Evolutionary conservation across 2,797 vertebrate species (phyloP).

Genomic region (Harpagifer antarcticus): DNA sequence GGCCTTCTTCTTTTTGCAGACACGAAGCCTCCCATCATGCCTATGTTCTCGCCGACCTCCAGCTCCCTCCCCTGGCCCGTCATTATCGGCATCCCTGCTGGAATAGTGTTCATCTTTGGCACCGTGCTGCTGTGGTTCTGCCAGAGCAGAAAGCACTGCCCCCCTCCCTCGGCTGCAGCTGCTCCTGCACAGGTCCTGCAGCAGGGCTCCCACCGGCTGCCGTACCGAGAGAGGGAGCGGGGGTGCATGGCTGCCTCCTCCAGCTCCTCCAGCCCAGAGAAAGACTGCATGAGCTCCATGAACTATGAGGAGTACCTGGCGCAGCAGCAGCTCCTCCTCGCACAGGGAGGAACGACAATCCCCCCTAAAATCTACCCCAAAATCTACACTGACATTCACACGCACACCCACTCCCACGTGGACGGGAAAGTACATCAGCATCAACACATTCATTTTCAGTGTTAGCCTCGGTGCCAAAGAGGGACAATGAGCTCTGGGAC

Average conservation of each 20-base stretch:
- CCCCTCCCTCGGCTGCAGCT: slow-evolving; percentile 68
- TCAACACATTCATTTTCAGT: slow-evolving; percentile 96
- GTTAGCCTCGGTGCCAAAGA: slow-evolving; percentile 82
- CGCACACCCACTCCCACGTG: slow-evolving; percentile 91
- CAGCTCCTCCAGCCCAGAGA: slow-evolving; percentile 84
- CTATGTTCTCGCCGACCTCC: slow-evolving; percentile 84
- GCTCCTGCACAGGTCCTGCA: slow-evolving; percentile 77
- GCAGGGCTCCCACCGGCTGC: slow-evolving; percentile 71
- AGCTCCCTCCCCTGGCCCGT: slow-evolving; percentile 96
- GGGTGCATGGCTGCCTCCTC: slow-evolving; percentile 53
- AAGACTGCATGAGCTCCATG: slow-evolving; percentile 90
- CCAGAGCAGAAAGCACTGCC: slow-evolving; percentile 95
- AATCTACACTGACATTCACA: slow-evolving; percentile 97
- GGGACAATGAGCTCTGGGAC: slow-evolving; percentile 47
- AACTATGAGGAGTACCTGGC: slow-evolving; percentile 94
- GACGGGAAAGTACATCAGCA: slow-evolving; percentile 96
- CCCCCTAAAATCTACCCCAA: slow-evolving; percentile 95
- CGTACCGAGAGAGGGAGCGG: slow-evolving; percentile 78
- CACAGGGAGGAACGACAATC: slow-evolving; percentile 78
- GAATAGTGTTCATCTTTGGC: slow-evolving; percentile 96
- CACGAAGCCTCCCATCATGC: slow-evolving; percentile 90
- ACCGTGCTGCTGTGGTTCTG: slow-evolving; percentile 97
- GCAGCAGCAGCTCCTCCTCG: slow-evolving; percentile 89
- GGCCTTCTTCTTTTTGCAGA: slow-evolving; percentile 79
- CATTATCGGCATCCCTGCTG: slow-evolving; percentile 96